Evolutionary conservation across 2,797 vertebrate genomes (phyloP).

Genomic region (Darevskia mixta): DNA sequence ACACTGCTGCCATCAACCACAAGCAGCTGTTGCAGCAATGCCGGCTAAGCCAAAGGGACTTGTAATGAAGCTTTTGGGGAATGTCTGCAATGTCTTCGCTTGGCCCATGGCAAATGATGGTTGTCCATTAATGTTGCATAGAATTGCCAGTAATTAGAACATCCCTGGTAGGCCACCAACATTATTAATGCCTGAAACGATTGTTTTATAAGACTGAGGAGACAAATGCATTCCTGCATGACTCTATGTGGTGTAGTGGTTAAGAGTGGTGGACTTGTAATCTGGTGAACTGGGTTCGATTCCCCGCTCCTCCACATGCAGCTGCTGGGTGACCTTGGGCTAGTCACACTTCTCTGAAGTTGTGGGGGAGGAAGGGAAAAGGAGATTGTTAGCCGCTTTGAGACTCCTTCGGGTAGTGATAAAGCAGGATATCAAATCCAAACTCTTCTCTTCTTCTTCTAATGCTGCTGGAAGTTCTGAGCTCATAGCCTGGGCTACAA

Average conservation of each 20-base stretch:
- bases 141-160: background rate
- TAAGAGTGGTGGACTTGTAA: too few relatives aligned
- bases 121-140: background rate
- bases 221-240: background rate
- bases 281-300: too few relatives aligned
- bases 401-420: too few relatives aligned
- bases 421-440: too few relatives aligned
- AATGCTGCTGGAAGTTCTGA: background rate
- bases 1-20: conserved; percentile 33
- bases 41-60: background rate
- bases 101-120: background rate
- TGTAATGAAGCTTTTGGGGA: conserved; percentile 10
- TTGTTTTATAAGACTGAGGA: background rate
- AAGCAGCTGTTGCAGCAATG: conserved; percentile 22
- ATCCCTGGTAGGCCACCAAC: background rate
- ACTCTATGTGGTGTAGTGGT: too few relatives aligned
- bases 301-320: too few relatives aligned
- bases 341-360: too few relatives aligned
- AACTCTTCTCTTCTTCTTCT: background rate
- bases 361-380: too few relatives aligned
- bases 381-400: too few relatives aligned
- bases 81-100: conserved; percentile 38
- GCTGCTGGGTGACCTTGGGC: too few relatives aligned
- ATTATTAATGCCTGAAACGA: background rate
- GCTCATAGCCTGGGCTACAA: background rate